Conservation (phyloP, 2,888 invertebrate genomes). For the Lasioglossum leucozonium region DNA sequence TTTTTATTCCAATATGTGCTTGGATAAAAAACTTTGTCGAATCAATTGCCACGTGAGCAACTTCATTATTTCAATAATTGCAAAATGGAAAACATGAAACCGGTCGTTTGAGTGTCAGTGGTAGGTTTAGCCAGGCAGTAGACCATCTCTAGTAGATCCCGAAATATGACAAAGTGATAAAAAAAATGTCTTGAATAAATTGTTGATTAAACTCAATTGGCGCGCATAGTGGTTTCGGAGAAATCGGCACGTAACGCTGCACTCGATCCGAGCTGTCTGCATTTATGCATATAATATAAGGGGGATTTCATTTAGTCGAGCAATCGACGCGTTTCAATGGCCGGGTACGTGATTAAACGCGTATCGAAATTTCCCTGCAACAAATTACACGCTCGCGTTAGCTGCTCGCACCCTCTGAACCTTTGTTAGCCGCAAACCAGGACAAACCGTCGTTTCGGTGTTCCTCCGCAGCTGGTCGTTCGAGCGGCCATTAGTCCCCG, state of each 20-base stretch:
- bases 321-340: not conserved
- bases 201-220: not conserved
- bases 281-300: not conserved
- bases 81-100: too few species aligned
- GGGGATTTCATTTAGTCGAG: not conserved
- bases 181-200: too few species aligned
- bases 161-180: too few species aligned
- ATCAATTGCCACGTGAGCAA: too few species aligned
- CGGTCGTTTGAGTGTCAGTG: too few species aligned
- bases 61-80: too few species aligned
- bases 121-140: too few species aligned
- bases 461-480: not conserved
- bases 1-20: too few species aligned
- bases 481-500: not conserved
- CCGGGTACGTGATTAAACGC: constrained; percentile 4
- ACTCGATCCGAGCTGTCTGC: not conserved
- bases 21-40: too few species aligned
- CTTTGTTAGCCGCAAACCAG: not conserved
- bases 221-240: not conserved
- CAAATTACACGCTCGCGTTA: constrained; percentile 12
- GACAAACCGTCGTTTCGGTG: not conserved
- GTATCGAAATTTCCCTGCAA: constrained; percentile 14
- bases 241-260: not conserved
- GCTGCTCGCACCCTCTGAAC: not conserved
- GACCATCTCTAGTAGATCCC: too few species aligned